A percentile compares a stretch with the other conserved stretches of the same genome.
Evolutionary conservation across 2,113 vertebrate genomes (phyloP).

Genomic region (Muntiacus muntjak): DNA sequence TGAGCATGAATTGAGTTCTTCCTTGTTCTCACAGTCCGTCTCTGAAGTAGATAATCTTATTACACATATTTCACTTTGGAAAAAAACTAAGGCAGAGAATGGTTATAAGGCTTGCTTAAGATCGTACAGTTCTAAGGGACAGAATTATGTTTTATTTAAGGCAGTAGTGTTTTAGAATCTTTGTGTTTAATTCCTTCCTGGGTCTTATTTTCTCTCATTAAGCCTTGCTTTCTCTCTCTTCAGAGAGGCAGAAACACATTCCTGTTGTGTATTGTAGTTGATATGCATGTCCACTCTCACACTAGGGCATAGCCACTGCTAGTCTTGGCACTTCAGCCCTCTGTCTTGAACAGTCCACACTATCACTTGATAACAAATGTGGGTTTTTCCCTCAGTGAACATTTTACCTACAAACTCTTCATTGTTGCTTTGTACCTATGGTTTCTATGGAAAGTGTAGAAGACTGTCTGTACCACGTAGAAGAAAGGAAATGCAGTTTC

Average conservation of each 20-base stretch:
- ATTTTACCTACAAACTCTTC: neutral
- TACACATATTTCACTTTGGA: neutral
- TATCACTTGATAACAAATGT: neutral
- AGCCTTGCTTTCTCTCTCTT: neutral
- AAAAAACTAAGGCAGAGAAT: neutral
- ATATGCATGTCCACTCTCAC: neutral
- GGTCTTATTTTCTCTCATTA: neutral
- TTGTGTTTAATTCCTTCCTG: neutral
- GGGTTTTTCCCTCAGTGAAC: neutral
- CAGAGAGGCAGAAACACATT: slow-evolving; percentile 68
- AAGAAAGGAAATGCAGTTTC: neutral
- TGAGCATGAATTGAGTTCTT: neutral
- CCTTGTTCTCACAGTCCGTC: neutral
- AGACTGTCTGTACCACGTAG: neutral
- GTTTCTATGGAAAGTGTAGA: neutral
- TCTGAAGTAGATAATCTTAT: neutral
- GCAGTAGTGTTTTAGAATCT: neutral
- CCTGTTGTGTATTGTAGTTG: slow-evolving; percentile 68
- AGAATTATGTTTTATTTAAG: neutral
- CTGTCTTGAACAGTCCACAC: neutral
- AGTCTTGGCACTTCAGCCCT: neutral
- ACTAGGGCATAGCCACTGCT: neutral
- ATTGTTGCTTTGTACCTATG: neutral
- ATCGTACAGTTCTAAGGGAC: neutral
- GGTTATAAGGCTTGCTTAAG: neutral